Conservation (phyloP, 2,113 vertebrate species). For the Hassar affinis region DNA sequence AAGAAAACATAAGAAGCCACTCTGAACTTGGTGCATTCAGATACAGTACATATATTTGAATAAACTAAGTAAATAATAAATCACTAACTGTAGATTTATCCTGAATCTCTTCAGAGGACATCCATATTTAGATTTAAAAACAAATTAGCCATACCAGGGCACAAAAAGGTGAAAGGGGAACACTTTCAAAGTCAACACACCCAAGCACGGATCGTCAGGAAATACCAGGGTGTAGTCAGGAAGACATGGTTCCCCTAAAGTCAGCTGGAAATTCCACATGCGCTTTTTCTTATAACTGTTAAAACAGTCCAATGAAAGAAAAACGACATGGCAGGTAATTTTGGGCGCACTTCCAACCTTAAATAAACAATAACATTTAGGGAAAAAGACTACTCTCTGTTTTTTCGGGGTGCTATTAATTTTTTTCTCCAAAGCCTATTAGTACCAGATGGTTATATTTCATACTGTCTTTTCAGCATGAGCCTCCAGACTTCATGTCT, state of each 20-base stretch:
- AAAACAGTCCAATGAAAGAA: conserved; percentile 52
- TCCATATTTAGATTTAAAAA: background rate
- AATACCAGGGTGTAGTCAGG: conserved; percentile 71
- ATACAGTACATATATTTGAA: background rate
- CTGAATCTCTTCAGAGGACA: background rate
- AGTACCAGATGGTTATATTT: background rate
- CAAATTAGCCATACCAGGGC: conserved; percentile 5
- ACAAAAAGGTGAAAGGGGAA: conserved; percentile 34
- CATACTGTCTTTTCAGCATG: background rate
- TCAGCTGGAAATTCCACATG: conserved; percentile 69
- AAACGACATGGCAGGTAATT: conserved; percentile 36
- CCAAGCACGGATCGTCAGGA: conserved; percentile 68
- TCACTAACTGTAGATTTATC: background rate
- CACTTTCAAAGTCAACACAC: conserved; percentile 66
- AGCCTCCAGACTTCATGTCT: background rate
- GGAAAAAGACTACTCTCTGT: background rate
- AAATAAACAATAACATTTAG: conserved; percentile 1
- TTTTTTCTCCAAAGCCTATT: background rate
- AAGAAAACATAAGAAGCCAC: background rate
- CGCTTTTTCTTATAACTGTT: conserved; percentile 55
- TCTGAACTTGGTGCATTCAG: background rate
- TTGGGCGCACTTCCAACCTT: conserved; percentile 36
- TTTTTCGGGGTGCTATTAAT: background rate
- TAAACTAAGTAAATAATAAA: background rate
- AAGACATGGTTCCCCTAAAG: conserved; percentile 66